Evolutionary conservation across 1,140 invertebrate species (phyloP).

Genomic region (Drosophila melanica): DNA sequence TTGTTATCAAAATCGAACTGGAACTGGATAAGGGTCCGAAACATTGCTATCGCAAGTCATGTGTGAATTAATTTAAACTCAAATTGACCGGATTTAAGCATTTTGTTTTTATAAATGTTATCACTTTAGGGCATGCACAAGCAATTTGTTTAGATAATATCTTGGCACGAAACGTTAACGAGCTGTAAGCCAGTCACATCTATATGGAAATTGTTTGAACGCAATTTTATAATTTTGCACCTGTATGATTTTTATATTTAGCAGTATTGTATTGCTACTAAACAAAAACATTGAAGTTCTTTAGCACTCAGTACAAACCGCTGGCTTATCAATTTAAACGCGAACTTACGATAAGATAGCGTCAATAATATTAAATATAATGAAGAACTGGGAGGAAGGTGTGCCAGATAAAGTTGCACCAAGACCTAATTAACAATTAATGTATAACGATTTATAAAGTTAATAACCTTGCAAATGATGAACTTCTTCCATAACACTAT

Average conservation of each 20-base stretch:
- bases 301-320: conserved; percentile 46
- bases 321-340: conserved; percentile 29
- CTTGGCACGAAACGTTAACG: conserved; percentile 9
- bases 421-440: neutral
- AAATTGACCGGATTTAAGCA: neutral
- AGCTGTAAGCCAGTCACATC: conserved; percentile 9
- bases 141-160: conserved; percentile 16
- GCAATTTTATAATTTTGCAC: conserved; percentile 1
- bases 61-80: too few relatives aligned
- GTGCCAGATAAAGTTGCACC: neutral
- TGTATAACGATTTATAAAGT: neutral
- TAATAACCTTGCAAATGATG: too few relatives aligned
- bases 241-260: conserved; percentile 1
- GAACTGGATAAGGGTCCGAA: neutral
- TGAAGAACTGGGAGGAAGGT: neutral
- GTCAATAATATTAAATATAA: neutral
- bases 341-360: neutral
- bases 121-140: conserved; percentile 11
- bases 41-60: neutral
- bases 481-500: too few relatives aligned
- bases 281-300: conserved; percentile 68
- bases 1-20: neutral
- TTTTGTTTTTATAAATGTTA: conserved; percentile 10
- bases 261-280: conserved; percentile 10
- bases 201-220: neutral